phyloP scores from a whole-genome alignment of 35 echinoderm and acorn worm species.

The Holothuria glaberrima region DNA sequence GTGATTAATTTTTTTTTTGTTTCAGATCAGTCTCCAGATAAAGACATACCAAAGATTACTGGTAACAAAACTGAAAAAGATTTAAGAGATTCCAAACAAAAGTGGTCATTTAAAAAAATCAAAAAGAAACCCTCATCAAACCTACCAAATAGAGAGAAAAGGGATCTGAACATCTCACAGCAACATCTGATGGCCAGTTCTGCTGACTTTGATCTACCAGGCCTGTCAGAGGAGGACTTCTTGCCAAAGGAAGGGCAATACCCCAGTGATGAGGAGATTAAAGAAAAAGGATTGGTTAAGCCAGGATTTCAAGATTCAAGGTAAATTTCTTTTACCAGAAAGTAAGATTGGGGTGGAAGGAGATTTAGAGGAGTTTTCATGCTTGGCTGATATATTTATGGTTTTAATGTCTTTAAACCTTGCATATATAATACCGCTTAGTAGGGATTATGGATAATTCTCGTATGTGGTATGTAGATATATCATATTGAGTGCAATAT shows the following conservation, averaged over 20 bases:
- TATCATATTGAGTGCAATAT: no score
- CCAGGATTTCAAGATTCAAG: constrained; percentile 3
- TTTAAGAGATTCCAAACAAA: background rate
- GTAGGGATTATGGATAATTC: no score
- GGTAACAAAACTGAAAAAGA: background rate
- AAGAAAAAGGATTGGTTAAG: background rate
- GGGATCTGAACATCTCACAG: constrained; percentile 10
- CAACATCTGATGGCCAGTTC: constrained; percentile 1
- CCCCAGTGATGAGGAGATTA: background rate
- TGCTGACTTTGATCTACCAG: background rate
- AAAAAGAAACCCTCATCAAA: background rate
- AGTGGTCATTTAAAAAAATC: constrained; percentile 32
- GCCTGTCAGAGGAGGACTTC: background rate
- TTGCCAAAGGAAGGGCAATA: background rate
- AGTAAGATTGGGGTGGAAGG: no score
- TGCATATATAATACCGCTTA: no score
- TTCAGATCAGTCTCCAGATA: no score
- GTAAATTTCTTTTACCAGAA: background rate
- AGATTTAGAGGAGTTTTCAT: no score
- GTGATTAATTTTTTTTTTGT: no score
- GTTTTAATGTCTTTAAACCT: no score
- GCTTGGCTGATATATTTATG: no score
- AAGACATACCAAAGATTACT: background rate
- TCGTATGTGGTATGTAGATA: no score
- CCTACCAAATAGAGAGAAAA: background rate